These are phyloP conservation scores for Anoplius nigerrimus DNA, from an alignment of 2,888 invertebrate species.

Conservation along the genomic window DNA sequence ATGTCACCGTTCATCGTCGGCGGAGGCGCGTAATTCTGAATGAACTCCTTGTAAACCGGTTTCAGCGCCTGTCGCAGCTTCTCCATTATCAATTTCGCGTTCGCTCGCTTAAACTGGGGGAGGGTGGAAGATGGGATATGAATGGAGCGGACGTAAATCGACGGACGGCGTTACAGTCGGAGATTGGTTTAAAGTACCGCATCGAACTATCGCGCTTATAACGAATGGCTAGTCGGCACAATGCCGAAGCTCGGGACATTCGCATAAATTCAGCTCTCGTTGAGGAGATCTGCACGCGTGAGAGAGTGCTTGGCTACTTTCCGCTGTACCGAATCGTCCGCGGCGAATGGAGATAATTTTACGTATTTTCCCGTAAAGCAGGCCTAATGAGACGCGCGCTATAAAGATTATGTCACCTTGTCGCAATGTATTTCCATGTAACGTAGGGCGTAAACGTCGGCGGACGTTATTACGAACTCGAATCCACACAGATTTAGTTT, in stretches of 20 bases:
- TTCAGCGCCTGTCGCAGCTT: slow-evolving; percentile 84
- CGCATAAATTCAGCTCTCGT: slow-evolving; percentile 2
- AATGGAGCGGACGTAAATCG: too few relatives aligned
- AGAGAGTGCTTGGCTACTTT: too few relatives aligned
- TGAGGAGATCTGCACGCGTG: slow-evolving; percentile 1
- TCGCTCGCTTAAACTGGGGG: slow-evolving; percentile 83
- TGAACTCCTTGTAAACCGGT: slow-evolving; percentile 85
- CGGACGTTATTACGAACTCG: slow-evolving; percentile 85
- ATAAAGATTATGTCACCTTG: slow-evolving; percentile 77
- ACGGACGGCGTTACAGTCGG: too few relatives aligned
- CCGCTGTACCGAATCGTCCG: too few relatives aligned
- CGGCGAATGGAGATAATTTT: too few relatives aligned
- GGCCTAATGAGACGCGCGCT: slow-evolving; percentile 13
- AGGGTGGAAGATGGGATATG: too few relatives aligned
- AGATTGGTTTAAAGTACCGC: too few relatives aligned
- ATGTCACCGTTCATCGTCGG: slow-evolving; percentile 57
- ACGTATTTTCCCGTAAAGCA: background rate
- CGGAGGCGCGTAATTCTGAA: slow-evolving; percentile 81
- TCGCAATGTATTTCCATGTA: slow-evolving; percentile 89
- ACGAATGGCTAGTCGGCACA: background rate
- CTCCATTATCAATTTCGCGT: slow-evolving; percentile 83
- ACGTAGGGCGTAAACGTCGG: slow-evolving; percentile 90
- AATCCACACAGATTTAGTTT: slow-evolving; percentile 86
- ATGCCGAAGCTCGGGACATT: background rate
- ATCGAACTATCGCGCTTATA: too few relatives aligned